Conservation (phyloP, 2,113 vertebrate genomes). For the Corapipo altera region DNA sequence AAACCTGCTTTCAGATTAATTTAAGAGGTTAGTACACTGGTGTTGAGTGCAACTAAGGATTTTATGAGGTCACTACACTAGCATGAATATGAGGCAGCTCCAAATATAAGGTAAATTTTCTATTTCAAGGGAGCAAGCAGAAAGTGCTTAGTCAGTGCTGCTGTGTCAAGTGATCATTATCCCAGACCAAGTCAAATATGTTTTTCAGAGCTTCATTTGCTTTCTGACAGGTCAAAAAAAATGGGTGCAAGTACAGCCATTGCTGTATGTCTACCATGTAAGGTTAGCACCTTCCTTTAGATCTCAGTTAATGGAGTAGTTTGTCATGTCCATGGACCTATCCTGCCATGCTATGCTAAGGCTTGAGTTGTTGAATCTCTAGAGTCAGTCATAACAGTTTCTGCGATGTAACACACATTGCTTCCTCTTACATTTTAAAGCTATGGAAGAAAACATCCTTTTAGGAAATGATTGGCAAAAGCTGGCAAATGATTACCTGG, state of each 20-base stretch:
- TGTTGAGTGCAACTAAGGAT: not conserved
- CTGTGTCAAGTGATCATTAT: not conserved
- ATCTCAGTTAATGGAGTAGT: not conserved
- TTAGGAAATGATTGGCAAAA: not conserved
- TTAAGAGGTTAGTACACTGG: not conserved
- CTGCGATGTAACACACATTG: not conserved
- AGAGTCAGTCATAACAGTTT: not conserved
- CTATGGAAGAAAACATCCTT: not conserved
- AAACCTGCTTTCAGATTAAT: not conserved
- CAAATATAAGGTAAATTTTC: not conserved
- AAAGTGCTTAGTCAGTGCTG: not conserved
- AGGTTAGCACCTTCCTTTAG: not conserved
- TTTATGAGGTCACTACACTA: not conserved
- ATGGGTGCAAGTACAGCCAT: not conserved
- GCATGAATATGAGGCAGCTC: not conserved
- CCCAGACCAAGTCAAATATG: not conserved
- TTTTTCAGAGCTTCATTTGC: not conserved
- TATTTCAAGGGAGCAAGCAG: not conserved
- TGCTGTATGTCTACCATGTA: not conserved
- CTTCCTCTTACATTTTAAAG: not conserved
- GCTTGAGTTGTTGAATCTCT: not conserved
- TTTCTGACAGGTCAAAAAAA: not conserved
- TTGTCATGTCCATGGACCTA: not conserved
- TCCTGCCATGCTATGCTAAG: not conserved
- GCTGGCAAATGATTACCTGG: not conserved